Base-by-base conservation (phyloP, 2,888 invertebrate genomes). In the Meliscaeva auricollis region DNA sequence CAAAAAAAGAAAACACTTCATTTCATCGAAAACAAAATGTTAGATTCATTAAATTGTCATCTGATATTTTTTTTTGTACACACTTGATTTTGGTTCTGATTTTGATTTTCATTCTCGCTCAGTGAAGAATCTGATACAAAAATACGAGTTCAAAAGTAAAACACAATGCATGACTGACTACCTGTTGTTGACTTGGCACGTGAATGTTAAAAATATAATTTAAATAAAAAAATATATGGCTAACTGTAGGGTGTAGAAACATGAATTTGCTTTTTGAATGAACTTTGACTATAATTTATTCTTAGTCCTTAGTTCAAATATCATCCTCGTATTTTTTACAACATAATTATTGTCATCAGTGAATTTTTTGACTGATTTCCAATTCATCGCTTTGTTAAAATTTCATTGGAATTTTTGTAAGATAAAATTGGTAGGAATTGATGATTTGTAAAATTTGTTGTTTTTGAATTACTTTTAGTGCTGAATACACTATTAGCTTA, bases 11-110 rank as follows among this genome's bases (percentile, higher is more conserved):
- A 17, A 48, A 70, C 4, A 7, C n/a, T n/a, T n/a, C 7, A 30
- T 62, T 64, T 69, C 44, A 44, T 17, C 30, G 26, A 38, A 5
- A 38, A 44, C 26, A 50, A 50, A 79, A 38, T 26, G 54, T 64
- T 75, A 54, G 46, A n/a, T 60, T 64, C 75, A 72, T 41, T 30
- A 62, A 69, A 22, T 56, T 85, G 85, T 80, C 80, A 85, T 85
- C 68, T 60, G 80, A 85, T 85, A 85, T 66, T 38, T 3, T 38
- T 69, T 64, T 64, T 64, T 79, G n/a, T 70, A 66, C 75, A 41
- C 44, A 56, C 72, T 17, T 38, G 46, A 35, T 56, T 69, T 26
- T 3, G 11, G n/a, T 62, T 44, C 30, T 20, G 58, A 58, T 58
- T 58, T 2, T 26, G 52, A n/a, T 26, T 22, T 8, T 38, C 54